These are phyloP conservation scores for Sander vitreus DNA, from an alignment of 2,113 vertebrate genomes.

Conservation along the genomic window DNA sequence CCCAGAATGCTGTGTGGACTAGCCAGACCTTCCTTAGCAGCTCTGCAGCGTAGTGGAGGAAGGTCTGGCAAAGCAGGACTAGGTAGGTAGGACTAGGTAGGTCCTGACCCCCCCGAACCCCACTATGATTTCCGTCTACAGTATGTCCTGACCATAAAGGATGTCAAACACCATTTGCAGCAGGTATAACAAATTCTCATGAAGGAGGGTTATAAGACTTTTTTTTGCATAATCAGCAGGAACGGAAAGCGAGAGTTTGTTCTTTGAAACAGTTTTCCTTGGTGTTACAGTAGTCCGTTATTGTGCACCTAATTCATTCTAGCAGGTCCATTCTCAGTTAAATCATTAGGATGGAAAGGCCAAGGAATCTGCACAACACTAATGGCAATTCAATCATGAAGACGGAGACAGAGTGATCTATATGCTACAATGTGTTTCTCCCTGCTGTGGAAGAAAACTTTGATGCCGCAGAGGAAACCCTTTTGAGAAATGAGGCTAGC, in stretches of 20 bases:
- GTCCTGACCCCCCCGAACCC: no score
- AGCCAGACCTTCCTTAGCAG: no score
- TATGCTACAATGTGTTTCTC: constrained; percentile 21
- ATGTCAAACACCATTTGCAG: neutral
- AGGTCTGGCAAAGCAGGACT: no score
- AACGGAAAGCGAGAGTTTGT: neutral
- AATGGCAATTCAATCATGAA: constrained; percentile 56
- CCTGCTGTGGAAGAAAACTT: neutral
- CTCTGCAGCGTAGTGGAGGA: no score
- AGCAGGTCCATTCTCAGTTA: constrained; percentile 49
- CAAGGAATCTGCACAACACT: constrained; percentile 55
- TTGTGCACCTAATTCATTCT: constrained; percentile 43
- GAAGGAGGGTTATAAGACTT: neutral
- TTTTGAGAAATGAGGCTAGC: constrained; percentile 28
- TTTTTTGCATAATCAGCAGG: constrained; percentile 34
- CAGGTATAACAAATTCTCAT: neutral
- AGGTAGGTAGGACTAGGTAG: no score
- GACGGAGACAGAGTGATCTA: constrained; percentile 23
- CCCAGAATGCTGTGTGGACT: no score
- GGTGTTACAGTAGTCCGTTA: constrained; percentile 27
- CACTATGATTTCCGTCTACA: no score
- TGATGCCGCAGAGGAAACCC: constrained; percentile 25
- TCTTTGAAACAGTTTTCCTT: constrained; percentile 27
- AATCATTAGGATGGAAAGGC: constrained; percentile 54
- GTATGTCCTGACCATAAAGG: neutral